Conservation (phyloP, 2,113 vertebrate species). For the Macaca mulatta region DNA sequence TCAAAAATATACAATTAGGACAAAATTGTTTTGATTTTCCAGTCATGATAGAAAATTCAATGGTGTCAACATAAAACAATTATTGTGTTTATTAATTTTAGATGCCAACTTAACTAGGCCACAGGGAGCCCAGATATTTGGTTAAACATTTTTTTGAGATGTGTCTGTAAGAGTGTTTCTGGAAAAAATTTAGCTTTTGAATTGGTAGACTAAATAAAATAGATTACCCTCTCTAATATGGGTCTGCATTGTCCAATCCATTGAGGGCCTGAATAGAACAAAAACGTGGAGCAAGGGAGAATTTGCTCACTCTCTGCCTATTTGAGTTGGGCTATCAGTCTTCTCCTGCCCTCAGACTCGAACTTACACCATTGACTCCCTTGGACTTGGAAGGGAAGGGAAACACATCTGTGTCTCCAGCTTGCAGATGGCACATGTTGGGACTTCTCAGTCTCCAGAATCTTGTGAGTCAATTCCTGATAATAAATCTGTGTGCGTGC, state of each 20-base stretch:
- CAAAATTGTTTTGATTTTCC: constrained; percentile 26
- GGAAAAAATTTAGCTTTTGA: not conserved
- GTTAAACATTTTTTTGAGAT: not conserved
- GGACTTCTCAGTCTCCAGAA: not conserved
- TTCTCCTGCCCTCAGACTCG: not conserved
- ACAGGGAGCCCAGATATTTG: not conserved
- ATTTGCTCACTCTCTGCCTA: not conserved
- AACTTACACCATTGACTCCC: not conserved
- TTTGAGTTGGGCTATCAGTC: not conserved
- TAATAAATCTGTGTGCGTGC: not conserved
- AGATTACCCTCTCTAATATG: not conserved
- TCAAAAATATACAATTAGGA: constrained; percentile 29
- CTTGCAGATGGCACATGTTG: not conserved
- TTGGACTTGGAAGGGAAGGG: not conserved
- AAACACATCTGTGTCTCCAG: not conserved
- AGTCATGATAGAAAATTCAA: constrained; percentile 1
- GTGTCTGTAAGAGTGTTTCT: not conserved
- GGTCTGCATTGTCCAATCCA: not conserved
- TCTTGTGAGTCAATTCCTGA: not conserved
- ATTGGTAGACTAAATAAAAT: not conserved
- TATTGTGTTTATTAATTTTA: not conserved
- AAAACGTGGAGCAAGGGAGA: not conserved
- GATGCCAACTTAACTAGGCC: not conserved
- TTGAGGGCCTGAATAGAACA: not conserved
- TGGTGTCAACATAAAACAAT: constrained; percentile 38